These are phyloP conservation scores for Vesta saturnalis DNA, from an alignment of 2,888 invertebrate genomes.

Conservation along the genomic window DNA sequence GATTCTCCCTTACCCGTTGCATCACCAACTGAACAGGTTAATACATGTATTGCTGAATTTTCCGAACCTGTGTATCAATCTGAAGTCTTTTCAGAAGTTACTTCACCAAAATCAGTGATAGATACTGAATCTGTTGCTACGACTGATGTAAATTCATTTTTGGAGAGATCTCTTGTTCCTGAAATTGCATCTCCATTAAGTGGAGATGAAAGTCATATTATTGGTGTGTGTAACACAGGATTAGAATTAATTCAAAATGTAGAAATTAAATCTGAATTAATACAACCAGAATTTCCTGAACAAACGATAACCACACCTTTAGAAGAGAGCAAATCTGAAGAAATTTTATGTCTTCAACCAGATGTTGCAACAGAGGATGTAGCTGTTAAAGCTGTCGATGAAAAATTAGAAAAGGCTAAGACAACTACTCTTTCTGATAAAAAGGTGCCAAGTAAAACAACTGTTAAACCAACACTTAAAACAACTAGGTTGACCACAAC, in stretches of 20 bases:
- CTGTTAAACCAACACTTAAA: neutral
- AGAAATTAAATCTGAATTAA: slow-evolving; percentile 49
- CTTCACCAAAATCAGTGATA: neutral
- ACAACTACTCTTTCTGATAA: slow-evolving; percentile 27
- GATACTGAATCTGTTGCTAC: slow-evolving; percentile 46
- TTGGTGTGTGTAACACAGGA: neutral
- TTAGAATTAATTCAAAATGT: slow-evolving; percentile 9
- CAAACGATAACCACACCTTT: slow-evolving; percentile 51
- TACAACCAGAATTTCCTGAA: slow-evolving; percentile 53
- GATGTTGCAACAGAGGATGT: slow-evolving; percentile 19
- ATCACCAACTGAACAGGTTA: slow-evolving; percentile 19
- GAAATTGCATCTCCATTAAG: slow-evolving; percentile 50
- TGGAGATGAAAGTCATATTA: slow-evolving; percentile 8
- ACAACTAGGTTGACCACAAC: neutral
- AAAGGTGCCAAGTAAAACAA: neutral
- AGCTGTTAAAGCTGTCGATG: slow-evolving; percentile 45
- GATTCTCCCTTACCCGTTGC: slow-evolving; percentile 43
- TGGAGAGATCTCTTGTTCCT: slow-evolving; percentile 48
- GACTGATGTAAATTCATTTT: slow-evolving; percentile 49
- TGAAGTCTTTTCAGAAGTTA: slow-evolving; percentile 17
- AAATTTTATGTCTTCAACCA: slow-evolving; percentile 24
- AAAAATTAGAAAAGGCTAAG: slow-evolving; percentile 35
- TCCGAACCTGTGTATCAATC: slow-evolving; percentile 5
- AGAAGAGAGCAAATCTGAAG: slow-evolving; percentile 50
- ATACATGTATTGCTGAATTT: too few relatives aligned